Evolutionary conservation across 2,113 vertebrate genomes (phyloP).

Genomic region (Phrynosoma platyrhinos): DNA sequence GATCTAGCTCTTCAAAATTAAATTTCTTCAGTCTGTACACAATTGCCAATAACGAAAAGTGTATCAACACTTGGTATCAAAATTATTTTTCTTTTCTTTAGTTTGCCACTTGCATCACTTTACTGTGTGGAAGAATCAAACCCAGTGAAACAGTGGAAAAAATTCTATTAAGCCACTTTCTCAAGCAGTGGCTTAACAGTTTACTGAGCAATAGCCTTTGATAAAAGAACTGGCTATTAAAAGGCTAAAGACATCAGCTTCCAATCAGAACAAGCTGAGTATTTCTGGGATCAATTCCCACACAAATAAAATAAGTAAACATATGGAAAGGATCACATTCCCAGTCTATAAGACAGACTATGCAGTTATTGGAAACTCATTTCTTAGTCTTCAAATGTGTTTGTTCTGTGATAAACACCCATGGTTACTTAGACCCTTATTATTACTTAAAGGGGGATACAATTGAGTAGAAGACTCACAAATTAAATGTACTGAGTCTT

Average conservation of each 20-base stretch:
- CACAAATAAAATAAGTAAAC: not conserved
- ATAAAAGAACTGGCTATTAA: not conserved
- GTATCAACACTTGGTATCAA: not conserved
- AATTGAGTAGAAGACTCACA: not conserved
- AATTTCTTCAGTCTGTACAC: not conserved
- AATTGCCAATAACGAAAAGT: conserved; percentile 4
- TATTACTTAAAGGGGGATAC: not conserved
- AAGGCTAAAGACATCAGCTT: conserved; percentile 18
- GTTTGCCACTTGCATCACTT: not conserved
- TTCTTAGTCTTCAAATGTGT: not conserved
- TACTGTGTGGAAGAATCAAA: not conserved
- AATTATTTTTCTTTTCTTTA: not conserved
- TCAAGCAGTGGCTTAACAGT: not conserved
- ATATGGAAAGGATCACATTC: not conserved
- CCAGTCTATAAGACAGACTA: not conserved
- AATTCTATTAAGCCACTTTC: not conserved
- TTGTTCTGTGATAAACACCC: not conserved
- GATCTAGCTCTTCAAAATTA: conserved; percentile 13
- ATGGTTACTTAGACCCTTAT: not conserved
- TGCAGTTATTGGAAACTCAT: not conserved
- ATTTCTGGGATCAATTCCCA: not conserved
- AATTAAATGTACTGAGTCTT: not conserved
- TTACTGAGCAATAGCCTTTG: not conserved
- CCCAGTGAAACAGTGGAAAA: not conserved
- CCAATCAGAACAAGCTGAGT: not conserved